Evolutionary conservation across 2,888 invertebrate species (phyloP).

Genomic region (Oithona nana): DNA sequence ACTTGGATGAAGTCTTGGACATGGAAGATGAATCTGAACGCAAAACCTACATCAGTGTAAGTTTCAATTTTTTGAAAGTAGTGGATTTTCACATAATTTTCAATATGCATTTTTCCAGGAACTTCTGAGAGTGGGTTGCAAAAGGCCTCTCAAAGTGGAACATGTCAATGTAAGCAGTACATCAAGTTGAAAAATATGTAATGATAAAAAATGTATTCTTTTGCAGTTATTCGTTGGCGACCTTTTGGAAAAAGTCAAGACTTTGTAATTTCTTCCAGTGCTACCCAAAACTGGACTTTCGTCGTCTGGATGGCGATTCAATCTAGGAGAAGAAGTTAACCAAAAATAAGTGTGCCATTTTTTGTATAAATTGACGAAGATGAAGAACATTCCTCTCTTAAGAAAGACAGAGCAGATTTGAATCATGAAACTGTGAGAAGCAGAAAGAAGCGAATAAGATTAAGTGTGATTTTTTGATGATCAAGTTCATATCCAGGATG

Average conservation of each 20-base stretch:
- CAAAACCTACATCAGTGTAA: conserved; percentile 34
- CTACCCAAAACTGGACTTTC: neutral
- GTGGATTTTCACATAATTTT: conserved; percentile 17
- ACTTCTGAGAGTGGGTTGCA: conserved; percentile 55
- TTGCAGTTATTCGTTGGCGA: conserved; percentile 5
- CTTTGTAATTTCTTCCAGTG: neutral
- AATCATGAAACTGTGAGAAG: too few relatives aligned
- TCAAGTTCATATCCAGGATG: too few relatives aligned
- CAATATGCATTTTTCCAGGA: conserved; percentile 37
- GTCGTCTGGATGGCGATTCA: neutral
- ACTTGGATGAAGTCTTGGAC: conserved; percentile 82
- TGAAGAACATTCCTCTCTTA: neutral
- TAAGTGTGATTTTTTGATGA: too few relatives aligned
- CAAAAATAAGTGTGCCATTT: neutral
- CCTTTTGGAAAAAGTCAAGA: conserved; percentile 4
- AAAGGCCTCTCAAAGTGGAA: conserved; percentile 45
- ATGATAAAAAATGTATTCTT: neutral
- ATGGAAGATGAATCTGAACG: conserved; percentile 74
- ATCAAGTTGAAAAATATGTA: neutral
- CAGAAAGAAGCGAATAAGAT: too few relatives aligned
- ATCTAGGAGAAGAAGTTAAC: neutral
- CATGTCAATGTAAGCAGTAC: conserved; percentile 54
- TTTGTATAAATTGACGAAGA: neutral
- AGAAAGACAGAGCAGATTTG: too few relatives aligned
- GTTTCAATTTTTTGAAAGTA: conserved; percentile 18